phyloP scores from a whole-genome alignment of 2,888 invertebrate species.

The Seira sanloemensis region DNA sequence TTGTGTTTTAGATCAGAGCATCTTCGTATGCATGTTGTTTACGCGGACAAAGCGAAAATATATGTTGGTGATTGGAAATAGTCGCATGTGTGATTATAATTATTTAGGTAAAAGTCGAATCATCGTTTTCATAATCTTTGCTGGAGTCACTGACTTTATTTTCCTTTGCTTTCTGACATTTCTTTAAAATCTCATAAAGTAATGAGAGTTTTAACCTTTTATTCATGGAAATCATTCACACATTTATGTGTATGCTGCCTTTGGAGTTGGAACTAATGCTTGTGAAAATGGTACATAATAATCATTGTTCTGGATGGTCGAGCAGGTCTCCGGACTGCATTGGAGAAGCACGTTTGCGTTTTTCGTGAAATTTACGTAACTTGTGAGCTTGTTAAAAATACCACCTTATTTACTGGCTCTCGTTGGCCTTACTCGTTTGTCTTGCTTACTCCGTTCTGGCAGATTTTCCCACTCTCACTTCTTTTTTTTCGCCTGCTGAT shows the following conservation, averaged over 20 bases:
- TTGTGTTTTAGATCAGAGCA: background rate
- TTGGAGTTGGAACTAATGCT: background rate
- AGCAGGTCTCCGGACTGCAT: constrained; percentile 39
- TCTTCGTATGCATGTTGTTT: background rate
- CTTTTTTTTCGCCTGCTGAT: background rate
- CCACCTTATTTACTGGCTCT: constrained; percentile 15
- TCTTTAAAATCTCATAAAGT: constrained; percentile 24
- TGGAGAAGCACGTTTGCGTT: background rate
- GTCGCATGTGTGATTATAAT: background rate
- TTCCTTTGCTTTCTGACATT: too few relatives aligned
- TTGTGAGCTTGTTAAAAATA: constrained; percentile 8
- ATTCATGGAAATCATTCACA: background rate
- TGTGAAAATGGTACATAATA: constrained; percentile 32
- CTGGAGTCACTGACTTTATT: background rate
- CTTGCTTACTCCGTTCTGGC: constrained; percentile 23
- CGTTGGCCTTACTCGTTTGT: background rate
- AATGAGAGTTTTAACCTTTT: constrained; percentile 63
- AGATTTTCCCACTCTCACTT: constrained; percentile 51
- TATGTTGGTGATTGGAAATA: constrained; percentile 15
- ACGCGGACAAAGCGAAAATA: background rate
- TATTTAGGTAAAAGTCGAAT: constrained; percentile 14
- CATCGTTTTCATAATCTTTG: background rate
- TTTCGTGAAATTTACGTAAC: background rate
- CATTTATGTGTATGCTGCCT: background rate
- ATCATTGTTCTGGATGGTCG: constrained; percentile 54